These are phyloP conservation scores for Lampris incognitus DNA, from an alignment of 2,113 vertebrate genomes.

Conservation along the genomic window DNA sequence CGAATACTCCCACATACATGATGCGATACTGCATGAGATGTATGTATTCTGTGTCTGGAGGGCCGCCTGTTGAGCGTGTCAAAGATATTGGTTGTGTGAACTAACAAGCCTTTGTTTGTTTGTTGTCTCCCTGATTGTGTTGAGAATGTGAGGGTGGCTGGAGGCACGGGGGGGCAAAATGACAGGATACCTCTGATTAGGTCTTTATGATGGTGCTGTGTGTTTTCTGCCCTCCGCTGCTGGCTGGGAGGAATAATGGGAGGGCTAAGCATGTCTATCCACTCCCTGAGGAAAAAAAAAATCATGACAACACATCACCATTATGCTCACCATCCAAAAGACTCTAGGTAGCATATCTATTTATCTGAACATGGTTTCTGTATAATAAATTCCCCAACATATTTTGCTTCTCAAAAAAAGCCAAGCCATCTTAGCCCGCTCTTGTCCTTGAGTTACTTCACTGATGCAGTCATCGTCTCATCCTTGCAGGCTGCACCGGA, in stretches of 20 bases:
- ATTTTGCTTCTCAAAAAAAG: slow-evolving; percentile 47
- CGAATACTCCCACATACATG: slow-evolving; percentile 41
- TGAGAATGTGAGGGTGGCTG: slow-evolving; percentile 36
- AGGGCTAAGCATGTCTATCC: slow-evolving; percentile 83
- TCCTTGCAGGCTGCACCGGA: slow-evolving; percentile 64
- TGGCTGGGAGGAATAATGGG: slow-evolving; percentile 78
- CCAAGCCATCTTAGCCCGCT: slow-evolving; percentile 44
- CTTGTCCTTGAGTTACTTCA: slow-evolving; percentile 73
- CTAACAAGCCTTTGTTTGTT: slow-evolving; percentile 4
- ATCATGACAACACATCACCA: slow-evolving; percentile 70
- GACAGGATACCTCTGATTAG: slow-evolving; percentile 69
- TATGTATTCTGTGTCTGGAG: slow-evolving; percentile 12
- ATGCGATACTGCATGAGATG: slow-evolving; percentile 2
- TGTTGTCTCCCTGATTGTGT: slow-evolving; percentile 39
- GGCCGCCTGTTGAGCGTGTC: slow-evolving; percentile 28
- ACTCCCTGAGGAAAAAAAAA: slow-evolving; percentile 76
- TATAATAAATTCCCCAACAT: slow-evolving; percentile 70
- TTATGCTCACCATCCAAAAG: slow-evolving; percentile 54
- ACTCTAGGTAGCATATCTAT: slow-evolving; percentile 32
- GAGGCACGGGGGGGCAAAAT: slow-evolving; percentile 36
- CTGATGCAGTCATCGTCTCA: slow-evolving; percentile 45
- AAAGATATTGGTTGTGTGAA: background rate
- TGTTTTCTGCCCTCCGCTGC: slow-evolving; percentile 68
- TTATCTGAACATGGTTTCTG: slow-evolving; percentile 61
- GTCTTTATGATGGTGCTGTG: slow-evolving; percentile 56